Evolutionary conservation across 1,140 invertebrate genomes (phyloP).

Genomic region (Drosophila ficusphila): DNA sequence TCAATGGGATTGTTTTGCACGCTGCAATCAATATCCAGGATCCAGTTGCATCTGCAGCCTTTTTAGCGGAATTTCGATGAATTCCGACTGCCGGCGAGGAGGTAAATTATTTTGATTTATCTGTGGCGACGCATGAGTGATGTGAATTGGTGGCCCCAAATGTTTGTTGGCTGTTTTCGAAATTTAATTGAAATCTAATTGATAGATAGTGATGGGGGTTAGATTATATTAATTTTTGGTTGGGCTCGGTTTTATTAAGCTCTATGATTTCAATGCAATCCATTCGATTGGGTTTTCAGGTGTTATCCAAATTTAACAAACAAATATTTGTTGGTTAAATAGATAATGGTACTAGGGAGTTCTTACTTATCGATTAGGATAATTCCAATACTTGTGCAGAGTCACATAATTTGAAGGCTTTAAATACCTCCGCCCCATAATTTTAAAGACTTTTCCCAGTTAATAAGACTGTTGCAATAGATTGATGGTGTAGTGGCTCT

Average conservation of each 20-base stretch:
- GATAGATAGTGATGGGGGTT: constrained; percentile 7
- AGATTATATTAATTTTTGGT: too few relatives aligned
- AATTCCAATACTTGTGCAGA: too few relatives aligned
- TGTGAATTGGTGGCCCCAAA: constrained; percentile 24
- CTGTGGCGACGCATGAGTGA: constrained; percentile 44
- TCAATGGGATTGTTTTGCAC: constrained; percentile 31
- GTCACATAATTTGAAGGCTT: too few relatives aligned
- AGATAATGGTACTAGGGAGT: too few relatives aligned
- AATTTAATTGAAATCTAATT: constrained; percentile 40
- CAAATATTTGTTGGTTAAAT: too few relatives aligned
- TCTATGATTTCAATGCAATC: too few relatives aligned
- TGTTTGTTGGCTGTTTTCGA: constrained; percentile 31
- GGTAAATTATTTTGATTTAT: constrained; percentile 79
- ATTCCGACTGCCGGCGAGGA: constrained; percentile 31
- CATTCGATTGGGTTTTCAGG: too few relatives aligned
- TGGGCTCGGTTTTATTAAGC: constrained; percentile 8
- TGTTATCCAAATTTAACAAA: too few relatives aligned
- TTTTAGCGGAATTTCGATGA: constrained; percentile 47
- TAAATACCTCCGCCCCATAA: too few relatives aligned
- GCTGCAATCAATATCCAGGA: not conserved
- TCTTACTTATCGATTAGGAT: too few relatives aligned
- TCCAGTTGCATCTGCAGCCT: constrained; percentile 1
- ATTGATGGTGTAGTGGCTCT: constrained; percentile 21
- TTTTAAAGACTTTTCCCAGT: not conserved
- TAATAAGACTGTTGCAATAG: constrained; percentile 20